phyloP scores from a whole-genome alignment of 1,140 invertebrate species.

The Cyrtorhinus lividipennis region DNA sequence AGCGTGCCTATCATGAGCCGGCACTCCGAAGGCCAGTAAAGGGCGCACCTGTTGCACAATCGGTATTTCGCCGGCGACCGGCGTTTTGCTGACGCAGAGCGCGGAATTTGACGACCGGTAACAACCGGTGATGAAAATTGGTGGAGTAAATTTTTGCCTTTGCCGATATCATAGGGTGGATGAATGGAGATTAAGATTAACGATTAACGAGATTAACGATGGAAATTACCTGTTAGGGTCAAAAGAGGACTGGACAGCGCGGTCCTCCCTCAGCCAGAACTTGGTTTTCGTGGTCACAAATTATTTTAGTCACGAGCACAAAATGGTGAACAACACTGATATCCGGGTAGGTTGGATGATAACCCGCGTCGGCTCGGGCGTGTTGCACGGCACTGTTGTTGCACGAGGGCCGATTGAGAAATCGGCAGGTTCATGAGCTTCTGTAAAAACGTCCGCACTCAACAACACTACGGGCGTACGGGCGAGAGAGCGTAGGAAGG shows the following conservation, averaged over 20 bases:
- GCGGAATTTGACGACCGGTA: too few relatives aligned
- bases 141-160: too few relatives aligned
- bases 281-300: conserved; percentile 11
- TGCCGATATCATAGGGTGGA: too few relatives aligned
- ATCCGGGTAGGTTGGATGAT: neutral
- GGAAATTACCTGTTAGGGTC: conserved; percentile 3
- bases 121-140: too few relatives aligned
- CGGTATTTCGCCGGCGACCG: too few relatives aligned
- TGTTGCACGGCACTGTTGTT: neutral
- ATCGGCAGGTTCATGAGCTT: neutral
- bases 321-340: neutral
- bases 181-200: too few relatives aligned
- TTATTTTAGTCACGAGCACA: neutral
- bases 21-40: too few relatives aligned
- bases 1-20: too few relatives aligned
- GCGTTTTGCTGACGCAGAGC: too few relatives aligned
- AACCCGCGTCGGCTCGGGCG: neutral
- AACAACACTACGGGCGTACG: neutral
- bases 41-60: too few relatives aligned
- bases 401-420: neutral
- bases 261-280: conserved; percentile 9
- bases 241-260: conserved; percentile 6
- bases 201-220: too few relatives aligned
- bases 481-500: neutral
- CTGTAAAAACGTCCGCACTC: neutral